phyloP scores from a whole-genome alignment of 1,140 invertebrate species.

The Hycleus phaleratus region DNA sequence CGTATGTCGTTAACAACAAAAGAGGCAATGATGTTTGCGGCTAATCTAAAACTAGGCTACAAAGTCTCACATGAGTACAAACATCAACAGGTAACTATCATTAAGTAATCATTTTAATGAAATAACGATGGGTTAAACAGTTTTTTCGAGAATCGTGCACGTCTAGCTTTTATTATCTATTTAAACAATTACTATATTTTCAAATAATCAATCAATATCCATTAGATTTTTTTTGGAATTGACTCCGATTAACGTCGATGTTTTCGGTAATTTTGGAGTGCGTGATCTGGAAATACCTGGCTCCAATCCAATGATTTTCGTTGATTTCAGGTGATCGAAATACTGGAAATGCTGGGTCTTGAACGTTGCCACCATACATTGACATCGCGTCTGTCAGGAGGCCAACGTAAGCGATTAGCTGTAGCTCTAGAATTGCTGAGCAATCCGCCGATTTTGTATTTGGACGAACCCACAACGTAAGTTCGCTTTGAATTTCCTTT shows the following conservation, averaged over 20 bases:
- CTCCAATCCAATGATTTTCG: no score
- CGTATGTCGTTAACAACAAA: constrained; percentile 74
- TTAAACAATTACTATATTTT: no score
- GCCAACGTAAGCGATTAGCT: constrained; percentile 78
- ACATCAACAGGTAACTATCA: constrained; percentile 48
- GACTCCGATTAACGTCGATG: no score
- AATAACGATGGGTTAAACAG: no score
- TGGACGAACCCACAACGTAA: constrained; percentile 91
- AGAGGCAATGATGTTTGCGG: constrained; percentile 80
- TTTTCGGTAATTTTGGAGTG: no score
- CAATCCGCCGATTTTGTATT: constrained; percentile 84
- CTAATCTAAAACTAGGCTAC: constrained; percentile 76
- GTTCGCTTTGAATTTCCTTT: constrained; percentile 19
- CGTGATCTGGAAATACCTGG: constrained; percentile 6
- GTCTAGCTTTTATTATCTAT: no score
- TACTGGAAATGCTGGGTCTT: constrained; percentile 64
- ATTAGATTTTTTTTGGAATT: no score
- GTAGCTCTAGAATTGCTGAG: constrained; percentile 79
- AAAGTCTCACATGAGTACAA: constrained; percentile 53
- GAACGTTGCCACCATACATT: constrained; percentile 54
- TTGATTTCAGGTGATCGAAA: constrained; percentile 55
- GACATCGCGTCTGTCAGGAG: constrained; percentile 69
- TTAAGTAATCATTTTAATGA: no score
- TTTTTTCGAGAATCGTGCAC: no score
- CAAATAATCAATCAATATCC: no score